These are phyloP conservation scores for Pluvialis apricaria DNA, from an alignment of 2,113 vertebrate species.

Conservation along the genomic window DNA sequence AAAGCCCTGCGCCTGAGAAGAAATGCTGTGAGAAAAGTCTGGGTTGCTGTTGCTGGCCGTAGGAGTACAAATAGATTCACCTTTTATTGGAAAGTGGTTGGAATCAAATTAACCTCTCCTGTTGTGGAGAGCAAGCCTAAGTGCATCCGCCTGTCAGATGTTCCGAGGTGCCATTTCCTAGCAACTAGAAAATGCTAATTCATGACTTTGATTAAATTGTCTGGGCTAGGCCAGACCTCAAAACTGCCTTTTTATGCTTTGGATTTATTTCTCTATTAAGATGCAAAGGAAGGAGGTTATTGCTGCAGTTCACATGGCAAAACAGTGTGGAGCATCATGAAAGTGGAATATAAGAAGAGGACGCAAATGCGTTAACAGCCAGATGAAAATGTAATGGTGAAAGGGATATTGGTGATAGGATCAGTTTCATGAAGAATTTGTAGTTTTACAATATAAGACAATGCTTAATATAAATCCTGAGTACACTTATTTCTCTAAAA, in stretches of 20 bases:
- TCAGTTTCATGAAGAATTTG: background rate
- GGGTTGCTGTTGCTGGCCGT: constrained; percentile 2
- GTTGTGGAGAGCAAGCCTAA: constrained; percentile 43
- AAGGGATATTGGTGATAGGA: background rate
- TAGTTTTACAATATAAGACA: background rate
- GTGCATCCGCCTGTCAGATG: constrained; percentile 37
- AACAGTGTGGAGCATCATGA: background rate
- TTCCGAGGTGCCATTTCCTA: constrained; percentile 65
- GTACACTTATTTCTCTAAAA: background rate
- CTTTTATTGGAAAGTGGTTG: constrained; percentile 63
- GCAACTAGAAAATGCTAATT: constrained; percentile 76
- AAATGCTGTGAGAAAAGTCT: background rate
- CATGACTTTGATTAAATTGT: constrained; percentile 70
- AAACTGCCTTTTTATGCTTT: constrained; percentile 52
- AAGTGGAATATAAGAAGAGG: background rate
- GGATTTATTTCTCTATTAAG: constrained; percentile 67
- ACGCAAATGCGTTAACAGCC: background rate
- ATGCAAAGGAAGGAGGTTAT: constrained; percentile 2
- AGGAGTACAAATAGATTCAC: constrained; percentile 72
- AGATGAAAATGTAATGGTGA: background rate
- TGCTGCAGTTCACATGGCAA: background rate
- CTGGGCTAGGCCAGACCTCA: constrained; percentile 41
- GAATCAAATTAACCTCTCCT: constrained; percentile 74
- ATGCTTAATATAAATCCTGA: background rate
- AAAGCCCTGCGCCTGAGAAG: background rate